Conservation (phyloP, 2,888 invertebrate species). For the Caenorhabditis auriculariae region DNA sequence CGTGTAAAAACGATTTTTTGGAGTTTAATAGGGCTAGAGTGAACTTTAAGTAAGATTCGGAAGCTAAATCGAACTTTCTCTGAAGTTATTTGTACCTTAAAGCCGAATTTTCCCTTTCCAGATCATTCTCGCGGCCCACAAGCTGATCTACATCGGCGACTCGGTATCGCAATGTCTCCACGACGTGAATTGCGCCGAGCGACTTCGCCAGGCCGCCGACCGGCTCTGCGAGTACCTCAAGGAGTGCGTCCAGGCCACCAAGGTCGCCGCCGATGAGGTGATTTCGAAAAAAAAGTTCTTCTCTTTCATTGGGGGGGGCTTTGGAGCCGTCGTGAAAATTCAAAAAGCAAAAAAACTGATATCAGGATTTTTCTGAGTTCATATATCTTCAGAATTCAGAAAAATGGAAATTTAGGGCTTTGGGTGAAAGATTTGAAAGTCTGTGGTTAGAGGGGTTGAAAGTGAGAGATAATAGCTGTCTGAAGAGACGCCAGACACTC, state of each 20-base stretch:
- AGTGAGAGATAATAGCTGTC: too few species aligned
- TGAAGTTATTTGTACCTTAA: not conserved
- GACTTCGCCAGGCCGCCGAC: constrained; percentile 29
- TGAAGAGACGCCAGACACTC: too few species aligned
- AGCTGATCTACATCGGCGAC: constrained; percentile 90
- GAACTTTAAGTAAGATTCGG: too few species aligned
- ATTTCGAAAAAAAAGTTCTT: not conserved
- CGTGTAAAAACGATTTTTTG: too few species aligned
- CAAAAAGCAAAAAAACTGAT: not conserved
- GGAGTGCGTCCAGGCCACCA: constrained; percentile 82
- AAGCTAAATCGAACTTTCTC: not conserved
- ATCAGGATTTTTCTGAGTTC: too few species aligned
- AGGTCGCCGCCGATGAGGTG: constrained; percentile 80
- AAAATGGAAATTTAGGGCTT: too few species aligned
- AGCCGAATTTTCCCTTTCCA: constrained; percentile 6
- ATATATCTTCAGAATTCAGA: too few species aligned
- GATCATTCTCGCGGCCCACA: constrained; percentile 80
- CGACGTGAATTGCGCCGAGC: constrained; percentile 3
- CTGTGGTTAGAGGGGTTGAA: too few species aligned
- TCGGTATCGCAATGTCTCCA: constrained; percentile 74
- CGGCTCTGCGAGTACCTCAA: constrained; percentile 78
- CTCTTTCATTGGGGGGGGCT: not conserved
- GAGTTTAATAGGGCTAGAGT: too few species aligned
- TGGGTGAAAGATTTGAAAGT: too few species aligned
- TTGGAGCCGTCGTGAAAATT: not conserved